Conservation (phyloP, 2,113 vertebrate genomes). For the Delphinus delphis region DNA sequence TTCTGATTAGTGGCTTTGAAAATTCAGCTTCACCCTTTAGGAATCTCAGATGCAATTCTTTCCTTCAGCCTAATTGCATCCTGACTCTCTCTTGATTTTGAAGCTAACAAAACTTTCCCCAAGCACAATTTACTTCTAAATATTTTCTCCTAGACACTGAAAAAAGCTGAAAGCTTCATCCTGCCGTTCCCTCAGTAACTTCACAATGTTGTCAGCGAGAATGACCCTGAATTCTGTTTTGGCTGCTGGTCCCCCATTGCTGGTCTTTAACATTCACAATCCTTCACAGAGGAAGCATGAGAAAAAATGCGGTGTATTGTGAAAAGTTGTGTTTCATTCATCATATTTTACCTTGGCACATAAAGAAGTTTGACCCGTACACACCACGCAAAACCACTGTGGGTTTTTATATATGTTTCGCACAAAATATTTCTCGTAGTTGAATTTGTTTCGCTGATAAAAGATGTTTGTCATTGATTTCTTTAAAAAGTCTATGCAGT, state of each 20-base stretch:
- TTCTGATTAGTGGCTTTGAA: constrained; percentile 3
- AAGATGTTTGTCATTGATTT: constrained; percentile 66
- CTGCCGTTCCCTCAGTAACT: constrained; percentile 74
- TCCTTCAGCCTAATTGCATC: constrained; percentile 24
- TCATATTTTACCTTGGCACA: constrained; percentile 53
- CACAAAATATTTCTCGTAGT: constrained; percentile 64
- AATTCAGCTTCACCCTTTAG: background rate
- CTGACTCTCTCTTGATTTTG: constrained; percentile 38
- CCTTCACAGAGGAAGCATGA: constrained; percentile 64
- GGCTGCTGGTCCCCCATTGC: constrained; percentile 36
- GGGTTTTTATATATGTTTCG: constrained; percentile 32
- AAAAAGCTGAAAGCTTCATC: constrained; percentile 64
- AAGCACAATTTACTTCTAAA: constrained; percentile 65
- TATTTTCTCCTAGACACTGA: constrained; percentile 66
- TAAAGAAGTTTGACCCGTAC: constrained; percentile 45
- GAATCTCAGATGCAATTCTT: background rate
- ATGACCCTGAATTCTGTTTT: constrained; percentile 70
- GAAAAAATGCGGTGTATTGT: constrained; percentile 51
- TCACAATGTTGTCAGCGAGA: constrained; percentile 60
- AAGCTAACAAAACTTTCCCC: constrained; percentile 56
- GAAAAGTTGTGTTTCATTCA: constrained; percentile 61
- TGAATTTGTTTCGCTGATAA: constrained; percentile 20
- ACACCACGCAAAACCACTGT: background rate
- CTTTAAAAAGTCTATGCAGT: constrained; percentile 57
- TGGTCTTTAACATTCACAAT: constrained; percentile 73